phyloP scores from a whole-genome alignment of 2,888 invertebrate genomes.

The Torymus aiolomorphi region DNA sequence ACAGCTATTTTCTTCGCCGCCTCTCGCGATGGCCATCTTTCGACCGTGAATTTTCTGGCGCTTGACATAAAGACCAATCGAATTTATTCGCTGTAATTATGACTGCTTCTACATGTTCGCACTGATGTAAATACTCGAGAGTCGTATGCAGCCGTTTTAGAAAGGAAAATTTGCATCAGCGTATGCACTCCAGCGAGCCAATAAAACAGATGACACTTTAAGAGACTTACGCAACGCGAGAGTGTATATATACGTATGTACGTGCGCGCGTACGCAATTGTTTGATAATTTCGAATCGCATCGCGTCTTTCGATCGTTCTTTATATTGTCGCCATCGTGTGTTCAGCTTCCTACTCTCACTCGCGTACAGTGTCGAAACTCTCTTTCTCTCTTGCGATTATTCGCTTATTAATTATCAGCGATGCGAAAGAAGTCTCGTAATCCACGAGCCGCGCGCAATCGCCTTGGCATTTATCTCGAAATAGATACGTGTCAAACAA shows the following conservation, averaged over 20 bases:
- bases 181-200: background rate
- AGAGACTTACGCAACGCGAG: slow-evolving; percentile 6
- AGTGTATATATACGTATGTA: too few species aligned
- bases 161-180: slow-evolving; percentile 2
- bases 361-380: slow-evolving; percentile 23
- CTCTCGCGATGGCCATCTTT: slow-evolving; percentile 43
- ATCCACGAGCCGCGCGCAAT: slow-evolving; percentile 53
- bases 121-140: background rate
- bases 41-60: slow-evolving; percentile 45
- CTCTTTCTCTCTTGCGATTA: slow-evolving; percentile 42
- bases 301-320: background rate
- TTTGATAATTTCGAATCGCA: background rate
- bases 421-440: slow-evolving; percentile 55
- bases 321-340: background rate
- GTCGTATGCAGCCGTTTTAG: too few species aligned
- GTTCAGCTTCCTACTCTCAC: slow-evolving; percentile 14
- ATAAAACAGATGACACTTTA: slow-evolving; percentile 26
- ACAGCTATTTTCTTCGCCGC: slow-evolving; percentile 58
- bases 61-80: slow-evolving; percentile 2
- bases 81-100: slow-evolving; percentile 13
- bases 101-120: background rate
- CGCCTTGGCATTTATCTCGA: slow-evolving; percentile 71
- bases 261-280: background rate
- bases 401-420: slow-evolving; percentile 66
- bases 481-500: slow-evolving; percentile 70